Evolutionary conservation across 2,888 invertebrate genomes (phyloP), one percentile per base, ranked within the genome.

Genomic region (Griposia aprilina): DNA sequence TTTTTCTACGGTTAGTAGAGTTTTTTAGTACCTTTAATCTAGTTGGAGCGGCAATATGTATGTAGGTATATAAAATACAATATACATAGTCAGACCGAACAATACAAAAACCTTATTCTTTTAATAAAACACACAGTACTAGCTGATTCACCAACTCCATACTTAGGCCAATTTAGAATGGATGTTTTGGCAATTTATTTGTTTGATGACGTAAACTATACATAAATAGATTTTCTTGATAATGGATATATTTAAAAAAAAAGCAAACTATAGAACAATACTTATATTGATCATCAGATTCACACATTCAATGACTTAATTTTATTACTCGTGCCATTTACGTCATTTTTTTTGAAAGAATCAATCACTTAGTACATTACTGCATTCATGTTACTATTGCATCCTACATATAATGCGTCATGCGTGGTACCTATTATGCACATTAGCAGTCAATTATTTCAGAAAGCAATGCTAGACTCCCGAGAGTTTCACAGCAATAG

Each of bases 121-220:
- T 76, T 50, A 20, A 60, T 41, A 52, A 26, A 76, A 50, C 26
- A 81, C 52, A 17, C 48, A 68, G 17, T 52, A 73, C 57, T 48
- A 52, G 23, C 60, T 83, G 83, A 83, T 57, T 82, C 76, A 83
- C 62, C 45, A 30, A n/a, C 41, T 67, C 50, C 60, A n/a, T 66
- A 60, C 62, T 74, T 36, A 80, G n/a, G 23, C 71, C 11, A 67
- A 70, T 83, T 66, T 75, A 70, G 55, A 74, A 83, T 80, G 3
- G 11, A 63, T 85, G 76, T 80, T 86, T 75, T 41, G 26, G 55
- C 59, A 62, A 79, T 82, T 60, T 41, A 66, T 84, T 76, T 26
- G 15, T 66, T 82, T 52, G 20, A 76, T 74, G 20, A 80, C n/a
- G 74, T 70, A 78, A 81, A 52, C 63, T 73, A 57, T 13, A 60